Percentiles rank a stretch among this genome's conserved stretches.
These are phyloP conservation scores for Mesembrinibis cayennensis DNA, from an alignment of 2,113 vertebrate genomes.

Conservation along the genomic window DNA sequence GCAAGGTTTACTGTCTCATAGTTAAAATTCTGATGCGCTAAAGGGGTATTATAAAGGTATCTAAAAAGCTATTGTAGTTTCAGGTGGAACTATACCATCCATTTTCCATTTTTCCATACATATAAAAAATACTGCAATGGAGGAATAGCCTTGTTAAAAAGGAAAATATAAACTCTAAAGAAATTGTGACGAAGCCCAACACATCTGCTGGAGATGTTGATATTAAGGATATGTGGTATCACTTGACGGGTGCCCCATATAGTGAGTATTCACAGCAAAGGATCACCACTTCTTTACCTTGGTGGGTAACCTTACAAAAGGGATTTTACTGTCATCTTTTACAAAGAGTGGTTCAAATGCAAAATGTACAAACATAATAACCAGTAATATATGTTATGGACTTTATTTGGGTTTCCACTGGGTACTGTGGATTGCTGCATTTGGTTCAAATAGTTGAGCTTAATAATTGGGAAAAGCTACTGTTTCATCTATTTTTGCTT, in stretches of 20 bases:
- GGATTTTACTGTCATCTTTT: neutral
- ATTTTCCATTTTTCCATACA: constrained; percentile 38
- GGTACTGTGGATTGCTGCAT: neutral
- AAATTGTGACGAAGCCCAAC: neutral
- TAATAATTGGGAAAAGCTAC: constrained; percentile 2
- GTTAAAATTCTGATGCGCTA: constrained; percentile 30
- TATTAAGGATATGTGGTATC: neutral
- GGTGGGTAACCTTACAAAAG: neutral
- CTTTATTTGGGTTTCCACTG: neutral
- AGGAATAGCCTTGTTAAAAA: neutral
- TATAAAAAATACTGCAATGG: neutral
- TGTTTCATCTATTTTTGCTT: neutral
- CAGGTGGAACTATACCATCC: neutral
- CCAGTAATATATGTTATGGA: neutral
- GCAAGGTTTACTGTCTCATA: constrained; percentile 29
- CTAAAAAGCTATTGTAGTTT: constrained; percentile 13
- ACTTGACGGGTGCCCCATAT: neutral
- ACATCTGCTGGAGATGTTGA: neutral
- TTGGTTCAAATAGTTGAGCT: neutral
- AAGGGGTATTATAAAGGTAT: neutral
- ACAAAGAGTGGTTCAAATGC: neutral
- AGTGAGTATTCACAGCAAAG: neutral
- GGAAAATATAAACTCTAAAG: neutral
- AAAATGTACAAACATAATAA: neutral
- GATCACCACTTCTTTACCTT: neutral